These are phyloP conservation scores for Eristalis tenax DNA, from an alignment of 2,888 invertebrate genomes.

Conservation along the genomic window DNA sequence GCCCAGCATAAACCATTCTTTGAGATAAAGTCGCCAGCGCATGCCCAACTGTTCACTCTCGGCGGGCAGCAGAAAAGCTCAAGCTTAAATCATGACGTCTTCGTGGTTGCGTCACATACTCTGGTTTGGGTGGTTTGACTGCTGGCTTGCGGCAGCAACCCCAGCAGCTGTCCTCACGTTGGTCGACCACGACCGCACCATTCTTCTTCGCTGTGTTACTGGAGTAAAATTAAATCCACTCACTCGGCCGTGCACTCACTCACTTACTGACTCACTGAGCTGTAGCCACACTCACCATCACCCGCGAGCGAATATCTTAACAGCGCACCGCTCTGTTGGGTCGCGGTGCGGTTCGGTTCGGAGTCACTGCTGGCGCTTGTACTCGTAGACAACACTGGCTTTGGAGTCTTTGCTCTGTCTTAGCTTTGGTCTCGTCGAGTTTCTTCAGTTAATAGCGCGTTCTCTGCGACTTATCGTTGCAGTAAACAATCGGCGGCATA, in stretches of 20 bases:
- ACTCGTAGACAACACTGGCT: slow-evolving; percentile 14
- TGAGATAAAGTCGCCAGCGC: slow-evolving; percentile 37
- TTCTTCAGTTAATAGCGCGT: slow-evolving; percentile 74
- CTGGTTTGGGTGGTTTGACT: slow-evolving; percentile 53
- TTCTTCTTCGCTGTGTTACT: slow-evolving; percentile 59
- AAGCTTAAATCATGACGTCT: slow-evolving; percentile 29
- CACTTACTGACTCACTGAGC: slow-evolving; percentile 20
- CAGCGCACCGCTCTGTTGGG: slow-evolving; percentile 47
- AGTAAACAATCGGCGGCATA: slow-evolving; percentile 76
- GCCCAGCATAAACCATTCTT: slow-evolving; percentile 1
- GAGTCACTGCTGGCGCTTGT: slow-evolving; percentile 53
- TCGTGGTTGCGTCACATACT: slow-evolving; percentile 46
- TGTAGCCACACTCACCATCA: slow-evolving; percentile 44
- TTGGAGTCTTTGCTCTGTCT: slow-evolving; percentile 49
- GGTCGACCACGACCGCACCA: slow-evolving; percentile 44
- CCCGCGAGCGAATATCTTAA: slow-evolving; percentile 43
- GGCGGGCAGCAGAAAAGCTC: slow-evolving; percentile 17
- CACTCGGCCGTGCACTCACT: slow-evolving; percentile 30
- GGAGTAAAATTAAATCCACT: slow-evolving; percentile 49
- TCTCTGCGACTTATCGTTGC: slow-evolving; percentile 74
- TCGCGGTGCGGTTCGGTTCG: slow-evolving; percentile 25
- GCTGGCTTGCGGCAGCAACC: slow-evolving; percentile 36
- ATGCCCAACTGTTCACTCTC: slow-evolving; percentile 22
- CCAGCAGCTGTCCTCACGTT: slow-evolving; percentile 44
- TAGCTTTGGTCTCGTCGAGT: slow-evolving; percentile 45